Evolutionary conservation across 2,797 vertebrate species (phyloP).

Genomic region (Typhlichthys eigenmanni): DNA sequence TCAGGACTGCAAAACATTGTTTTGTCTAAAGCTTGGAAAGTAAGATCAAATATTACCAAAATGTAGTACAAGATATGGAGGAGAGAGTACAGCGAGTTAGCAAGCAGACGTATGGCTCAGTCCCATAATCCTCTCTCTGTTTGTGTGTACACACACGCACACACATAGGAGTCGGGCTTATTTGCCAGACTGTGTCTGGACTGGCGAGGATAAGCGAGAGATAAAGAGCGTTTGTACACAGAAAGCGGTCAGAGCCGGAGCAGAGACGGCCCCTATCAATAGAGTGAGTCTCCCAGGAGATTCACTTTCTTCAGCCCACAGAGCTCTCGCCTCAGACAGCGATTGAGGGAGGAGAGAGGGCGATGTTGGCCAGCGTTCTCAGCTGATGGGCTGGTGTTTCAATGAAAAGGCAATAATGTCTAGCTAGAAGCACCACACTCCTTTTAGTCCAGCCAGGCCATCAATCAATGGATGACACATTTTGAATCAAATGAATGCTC

Average conservation of each 20-base stretch:
- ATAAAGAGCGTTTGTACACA: conserved; percentile 51
- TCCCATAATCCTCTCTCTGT: neutral
- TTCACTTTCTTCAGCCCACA: conserved; percentile 32
- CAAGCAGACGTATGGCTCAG: too few relatives aligned
- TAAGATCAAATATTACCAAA: too few relatives aligned
- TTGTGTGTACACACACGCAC: neutral
- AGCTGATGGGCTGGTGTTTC: conserved; percentile 20
- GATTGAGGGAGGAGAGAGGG: conserved; percentile 24
- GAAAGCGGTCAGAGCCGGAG: conserved; percentile 26
- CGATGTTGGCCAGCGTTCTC: conserved; percentile 11
- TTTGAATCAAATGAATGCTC: too few relatives aligned
- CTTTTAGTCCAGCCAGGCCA: neutral
- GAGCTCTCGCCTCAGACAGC: conserved; percentile 33
- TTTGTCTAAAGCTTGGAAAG: too few relatives aligned
- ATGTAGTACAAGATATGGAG: too few relatives aligned
- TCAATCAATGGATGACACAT: neutral
- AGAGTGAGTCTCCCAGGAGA: conserved; percentile 20
- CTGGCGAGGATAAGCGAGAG: conserved; percentile 27
- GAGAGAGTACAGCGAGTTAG: too few relatives aligned
- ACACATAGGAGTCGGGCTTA: conserved; percentile 16
- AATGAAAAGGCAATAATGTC: conserved; percentile 30
- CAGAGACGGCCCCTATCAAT: conserved; percentile 18
- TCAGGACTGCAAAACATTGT: too few relatives aligned
- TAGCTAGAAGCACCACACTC: conserved; percentile 9
- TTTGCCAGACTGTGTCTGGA: conserved; percentile 30